Conservation (phyloP, 2,888 invertebrate genomes). For the Sarcophaga carnaria region DNA sequence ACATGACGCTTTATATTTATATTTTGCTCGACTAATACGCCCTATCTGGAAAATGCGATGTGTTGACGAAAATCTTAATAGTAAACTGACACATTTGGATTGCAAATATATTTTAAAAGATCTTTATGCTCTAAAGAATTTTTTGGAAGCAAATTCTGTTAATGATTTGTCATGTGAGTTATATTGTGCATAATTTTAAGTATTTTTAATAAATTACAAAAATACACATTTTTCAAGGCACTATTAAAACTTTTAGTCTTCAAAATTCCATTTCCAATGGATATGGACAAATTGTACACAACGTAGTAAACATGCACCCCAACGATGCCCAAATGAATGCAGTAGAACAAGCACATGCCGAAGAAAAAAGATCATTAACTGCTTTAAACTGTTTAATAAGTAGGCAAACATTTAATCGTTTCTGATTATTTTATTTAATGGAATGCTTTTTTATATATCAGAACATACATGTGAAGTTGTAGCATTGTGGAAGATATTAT, state of each 20-base stretch:
- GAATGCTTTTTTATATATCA: slow-evolving; percentile 60
- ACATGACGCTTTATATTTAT: slow-evolving; percentile 96
- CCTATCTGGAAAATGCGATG: slow-evolving; percentile 94
- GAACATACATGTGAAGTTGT: slow-evolving; percentile 93
- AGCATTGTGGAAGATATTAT: slow-evolving; percentile 95
- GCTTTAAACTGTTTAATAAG: slow-evolving; percentile 88
- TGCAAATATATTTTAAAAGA: slow-evolving; percentile 89
- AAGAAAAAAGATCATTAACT: slow-evolving; percentile 90
- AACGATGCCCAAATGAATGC: slow-evolving; percentile 78
- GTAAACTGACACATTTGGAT: slow-evolving; percentile 87
- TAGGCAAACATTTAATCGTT: slow-evolving; percentile 73
- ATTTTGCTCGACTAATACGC: slow-evolving; percentile 92
- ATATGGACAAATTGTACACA: slow-evolving; percentile 73
- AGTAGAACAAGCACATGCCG: slow-evolving; percentile 83
- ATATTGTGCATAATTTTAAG: neutral
- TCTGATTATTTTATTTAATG: neutral
- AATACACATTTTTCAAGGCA: slow-evolving; percentile 69
- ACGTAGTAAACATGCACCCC: slow-evolving; percentile 70
- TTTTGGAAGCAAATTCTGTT: slow-evolving; percentile 87
- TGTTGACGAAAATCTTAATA: slow-evolving; percentile 87
- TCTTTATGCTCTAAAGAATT: slow-evolving; percentile 88
- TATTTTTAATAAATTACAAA: neutral
- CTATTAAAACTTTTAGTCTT: slow-evolving; percentile 73
- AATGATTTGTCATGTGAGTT: slow-evolving; percentile 78
- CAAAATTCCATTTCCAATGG: slow-evolving; percentile 74